Conservation (phyloP, 2,113 vertebrate species). For the Dromas ardeola region DNA sequence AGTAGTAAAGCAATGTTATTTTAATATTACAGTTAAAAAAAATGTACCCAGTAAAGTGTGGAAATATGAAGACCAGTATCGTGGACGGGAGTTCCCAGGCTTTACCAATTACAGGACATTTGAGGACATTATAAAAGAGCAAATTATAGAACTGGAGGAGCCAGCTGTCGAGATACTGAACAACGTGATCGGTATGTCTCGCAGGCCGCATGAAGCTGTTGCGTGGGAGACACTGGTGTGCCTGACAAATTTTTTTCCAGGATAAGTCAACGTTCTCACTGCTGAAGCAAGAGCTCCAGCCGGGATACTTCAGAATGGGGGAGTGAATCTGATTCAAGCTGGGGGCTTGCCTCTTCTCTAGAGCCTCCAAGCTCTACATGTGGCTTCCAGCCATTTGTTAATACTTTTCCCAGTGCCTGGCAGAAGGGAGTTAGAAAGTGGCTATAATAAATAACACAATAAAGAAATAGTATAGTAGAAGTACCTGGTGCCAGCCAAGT, state of each 20-base stretch:
- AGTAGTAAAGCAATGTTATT: background rate
- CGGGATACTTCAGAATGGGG: background rate
- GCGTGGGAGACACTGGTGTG: background rate
- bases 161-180: slow-evolving; percentile 80
- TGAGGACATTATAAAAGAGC: slow-evolving; percentile 80
- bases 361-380: background rate
- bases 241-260: background rate
- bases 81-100: slow-evolving; percentile 84
- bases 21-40: slow-evolving; percentile 65
- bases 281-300: background rate
- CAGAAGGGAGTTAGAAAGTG: background rate
- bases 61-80: slow-evolving; percentile 75
- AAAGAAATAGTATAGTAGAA: background rate
- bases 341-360: background rate
- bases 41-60: slow-evolving; percentile 21
- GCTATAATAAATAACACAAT: background rate
- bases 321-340: background rate
- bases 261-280: background rate
- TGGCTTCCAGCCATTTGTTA: background rate
- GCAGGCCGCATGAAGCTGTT: background rate
- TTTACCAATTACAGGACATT: slow-evolving; percentile 87
- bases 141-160: slow-evolving; percentile 78
- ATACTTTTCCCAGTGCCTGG: background rate
- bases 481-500: background rate
- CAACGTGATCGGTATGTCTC: slow-evolving; percentile 33